phyloP scores from a whole-genome alignment of 1,140 invertebrate genomes.

The Drosophila tani region DNA sequence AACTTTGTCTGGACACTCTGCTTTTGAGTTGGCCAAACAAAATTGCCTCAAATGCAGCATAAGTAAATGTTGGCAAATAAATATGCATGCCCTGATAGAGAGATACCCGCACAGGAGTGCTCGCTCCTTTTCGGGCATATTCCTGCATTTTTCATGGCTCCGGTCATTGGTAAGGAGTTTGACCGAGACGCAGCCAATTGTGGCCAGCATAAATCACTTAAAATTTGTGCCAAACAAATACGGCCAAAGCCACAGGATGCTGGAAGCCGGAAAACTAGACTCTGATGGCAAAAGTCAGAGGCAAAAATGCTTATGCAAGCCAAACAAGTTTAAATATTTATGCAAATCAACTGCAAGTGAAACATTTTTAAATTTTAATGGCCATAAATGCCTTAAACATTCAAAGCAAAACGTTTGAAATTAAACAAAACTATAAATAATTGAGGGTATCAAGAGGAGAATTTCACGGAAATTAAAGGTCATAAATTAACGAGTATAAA shows the following conservation, averaged over 20 bases:
- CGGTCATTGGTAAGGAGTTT: constrained; percentile 26
- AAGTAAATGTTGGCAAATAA: constrained; percentile 78
- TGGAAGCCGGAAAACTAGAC: constrained; percentile 32
- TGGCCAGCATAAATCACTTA: constrained; percentile 80
- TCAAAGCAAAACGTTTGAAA: constrained; percentile 20
- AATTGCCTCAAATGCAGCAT: constrained; percentile 74
- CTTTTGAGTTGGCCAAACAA: constrained; percentile 67
- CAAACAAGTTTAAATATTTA: constrained; percentile 55
- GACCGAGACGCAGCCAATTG: constrained; percentile 63
- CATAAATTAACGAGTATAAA: constrained; percentile 17
- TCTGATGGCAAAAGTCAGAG: constrained; percentile 65
- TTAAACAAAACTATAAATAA: constrained; percentile 26
- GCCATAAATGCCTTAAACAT: constrained; percentile 35
- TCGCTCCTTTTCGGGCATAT: constrained; percentile 22
- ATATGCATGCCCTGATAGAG: constrained; percentile 59
- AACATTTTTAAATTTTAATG: constrained; percentile 52
- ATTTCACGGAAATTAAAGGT: constrained; percentile 3
- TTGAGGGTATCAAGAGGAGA: constrained; percentile 2
- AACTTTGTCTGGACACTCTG: constrained; percentile 61
- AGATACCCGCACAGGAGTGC: constrained; percentile 18
- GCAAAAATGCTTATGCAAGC: constrained; percentile 29
- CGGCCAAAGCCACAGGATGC: constrained; percentile 66
- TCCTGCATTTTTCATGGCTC: constrained; percentile 64
- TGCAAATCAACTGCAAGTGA: constrained; percentile 63
- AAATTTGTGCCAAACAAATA: constrained; percentile 83